phyloP scores from a whole-genome alignment of 2,113 vertebrate species.

The Thomomys bottae region DNA sequence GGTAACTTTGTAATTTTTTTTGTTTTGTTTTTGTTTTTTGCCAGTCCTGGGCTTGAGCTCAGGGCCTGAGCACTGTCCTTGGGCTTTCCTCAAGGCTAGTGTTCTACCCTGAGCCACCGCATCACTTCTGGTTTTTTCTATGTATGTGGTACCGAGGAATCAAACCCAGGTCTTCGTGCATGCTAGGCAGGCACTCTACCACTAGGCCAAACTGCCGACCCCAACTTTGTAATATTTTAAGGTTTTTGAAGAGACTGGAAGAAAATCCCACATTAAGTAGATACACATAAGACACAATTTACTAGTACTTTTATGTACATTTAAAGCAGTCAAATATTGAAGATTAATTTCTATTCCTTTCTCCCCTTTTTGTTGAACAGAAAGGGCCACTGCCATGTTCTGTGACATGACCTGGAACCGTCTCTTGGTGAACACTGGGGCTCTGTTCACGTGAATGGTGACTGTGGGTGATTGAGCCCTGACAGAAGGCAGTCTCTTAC shows the following conservation, averaged over 20 bases:
- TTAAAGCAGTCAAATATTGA: neutral
- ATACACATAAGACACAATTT: neutral
- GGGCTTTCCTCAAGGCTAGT: no score
- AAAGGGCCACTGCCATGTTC: neutral
- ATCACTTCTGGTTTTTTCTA: no score
- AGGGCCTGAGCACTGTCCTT: no score
- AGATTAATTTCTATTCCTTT: no score
- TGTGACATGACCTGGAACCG: neutral
- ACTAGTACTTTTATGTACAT: neutral
- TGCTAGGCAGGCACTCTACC: no score
- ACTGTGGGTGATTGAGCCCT: neutral
- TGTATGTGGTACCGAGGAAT: no score
- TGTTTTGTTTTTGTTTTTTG: no score
- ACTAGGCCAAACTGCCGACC: no score
- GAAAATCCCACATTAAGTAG: neutral
- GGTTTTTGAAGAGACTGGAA: constrained; percentile 29
- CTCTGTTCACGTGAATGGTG: neutral
- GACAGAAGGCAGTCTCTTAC: constrained; percentile 33
- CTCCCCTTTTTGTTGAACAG: constrained; percentile 48
- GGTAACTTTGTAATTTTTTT: constrained; percentile 12
- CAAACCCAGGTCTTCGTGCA: no score
- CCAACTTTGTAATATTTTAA: neutral
- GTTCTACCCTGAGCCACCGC: no score
- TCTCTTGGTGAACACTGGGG: neutral
- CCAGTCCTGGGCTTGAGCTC: no score